A percentile compares a stretch with the other conserved stretches of the same genome.
These are phyloP conservation scores for Macaria liturata DNA, from an alignment of 2,888 invertebrate species.

Conservation along the genomic window DNA sequence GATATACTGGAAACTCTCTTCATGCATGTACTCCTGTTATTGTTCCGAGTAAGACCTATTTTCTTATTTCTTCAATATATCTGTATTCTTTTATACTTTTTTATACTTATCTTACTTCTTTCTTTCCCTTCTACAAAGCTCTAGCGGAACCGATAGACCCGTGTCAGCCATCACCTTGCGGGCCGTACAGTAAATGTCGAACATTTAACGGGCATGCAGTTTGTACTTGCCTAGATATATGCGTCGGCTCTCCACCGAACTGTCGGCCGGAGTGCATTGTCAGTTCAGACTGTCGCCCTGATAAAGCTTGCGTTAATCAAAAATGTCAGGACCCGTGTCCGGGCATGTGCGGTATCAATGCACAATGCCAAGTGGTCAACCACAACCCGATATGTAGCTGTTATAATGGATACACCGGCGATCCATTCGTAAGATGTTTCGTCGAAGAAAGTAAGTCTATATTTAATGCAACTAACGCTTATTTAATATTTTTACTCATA, in stretches of 20 bases:
- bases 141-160: conserved; percentile 83
- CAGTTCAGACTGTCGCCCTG: conserved; percentile 89
- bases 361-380: conserved; percentile 90
- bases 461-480: no score
- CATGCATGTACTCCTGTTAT: conserved; percentile 83
- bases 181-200: conserved; percentile 90
- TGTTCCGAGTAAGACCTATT: conserved; percentile 82
- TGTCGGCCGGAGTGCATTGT: conserved; percentile 91
- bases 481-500: neutral
- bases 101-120: conserved; percentile 39
- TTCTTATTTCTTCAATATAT: conserved; percentile 55
- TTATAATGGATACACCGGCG: conserved; percentile 86
- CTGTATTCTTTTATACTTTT: conserved; percentile 49
- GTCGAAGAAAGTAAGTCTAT: conserved; percentile 84
- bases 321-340: conserved; percentile 91
- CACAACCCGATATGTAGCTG: conserved; percentile 93
- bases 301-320: conserved; percentile 90
- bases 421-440: conserved; percentile 89
- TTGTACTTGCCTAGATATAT: conserved; percentile 89
- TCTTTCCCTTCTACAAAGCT: conserved; percentile 58
- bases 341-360: conserved; percentile 89
- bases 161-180: conserved; percentile 90
- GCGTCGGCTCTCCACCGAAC: conserved; percentile 89
- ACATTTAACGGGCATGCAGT: conserved; percentile 88
- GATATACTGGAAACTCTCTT: conserved; percentile 88